A percentile compares a stretch with the other conserved stretches of the same genome.
phyloP scores from a whole-genome alignment of 2,888 invertebrate species.

The Apantesis nais region DNA sequence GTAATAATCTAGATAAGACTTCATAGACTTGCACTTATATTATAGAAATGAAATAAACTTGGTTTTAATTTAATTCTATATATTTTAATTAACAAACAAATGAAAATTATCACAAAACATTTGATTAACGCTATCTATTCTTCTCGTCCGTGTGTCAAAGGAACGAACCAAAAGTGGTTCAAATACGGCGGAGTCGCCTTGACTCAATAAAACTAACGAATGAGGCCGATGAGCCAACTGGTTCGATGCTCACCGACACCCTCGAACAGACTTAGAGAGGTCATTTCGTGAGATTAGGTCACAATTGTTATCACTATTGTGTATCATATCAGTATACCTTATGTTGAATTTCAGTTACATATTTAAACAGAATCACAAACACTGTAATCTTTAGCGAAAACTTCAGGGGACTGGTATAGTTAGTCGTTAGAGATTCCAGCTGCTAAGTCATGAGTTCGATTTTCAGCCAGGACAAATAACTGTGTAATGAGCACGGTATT shows the following conservation, averaged over 20 bases:
- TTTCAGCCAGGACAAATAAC: not conserved
- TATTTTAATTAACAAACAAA: not conserved
- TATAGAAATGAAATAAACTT: too few species aligned
- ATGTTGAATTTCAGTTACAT: not conserved
- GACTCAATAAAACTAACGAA: constrained; percentile 54
- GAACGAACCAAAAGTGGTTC: constrained; percentile 17
- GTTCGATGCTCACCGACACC: constrained; percentile 32
- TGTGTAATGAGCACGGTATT: not conserved
- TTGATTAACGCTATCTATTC: constrained; percentile 5
- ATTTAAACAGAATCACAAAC: not conserved
- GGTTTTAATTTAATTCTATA: too few species aligned
- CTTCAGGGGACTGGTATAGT: not conserved
- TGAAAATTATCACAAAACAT: not conserved
- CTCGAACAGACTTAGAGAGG: constrained; percentile 20
- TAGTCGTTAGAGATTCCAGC: not conserved
- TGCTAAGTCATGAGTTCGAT: not conserved
- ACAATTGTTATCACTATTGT: constrained; percentile 5
- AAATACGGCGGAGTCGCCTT: constrained; percentile 52
- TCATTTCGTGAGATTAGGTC: constrained; percentile 28
- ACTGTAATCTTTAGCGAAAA: not conserved
- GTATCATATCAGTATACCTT: not conserved
- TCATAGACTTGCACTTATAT: too few species aligned
- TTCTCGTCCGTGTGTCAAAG: constrained; percentile 15
- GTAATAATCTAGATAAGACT: too few species aligned
- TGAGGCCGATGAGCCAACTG: constrained; percentile 49